Evolutionary conservation across 37 sponge, comb jelly and placozoan genomes (phyloP), one percentile per base, ranked within the genome.

Genomic region (Chondrilla cf. caribensis): DNA sequence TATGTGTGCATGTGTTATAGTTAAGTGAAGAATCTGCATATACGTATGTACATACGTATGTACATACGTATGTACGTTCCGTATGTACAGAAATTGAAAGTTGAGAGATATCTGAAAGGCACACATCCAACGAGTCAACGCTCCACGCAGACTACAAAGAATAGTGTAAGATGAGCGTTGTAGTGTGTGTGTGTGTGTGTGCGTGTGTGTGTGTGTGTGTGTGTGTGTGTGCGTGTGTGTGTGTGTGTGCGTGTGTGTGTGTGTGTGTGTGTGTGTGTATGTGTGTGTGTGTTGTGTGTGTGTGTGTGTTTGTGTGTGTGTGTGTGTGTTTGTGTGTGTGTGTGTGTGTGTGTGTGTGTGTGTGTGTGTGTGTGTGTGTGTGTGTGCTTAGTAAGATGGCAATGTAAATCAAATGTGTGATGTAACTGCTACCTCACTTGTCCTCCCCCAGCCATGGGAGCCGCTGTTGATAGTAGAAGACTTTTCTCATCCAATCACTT

Each of bases 391-490:
- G 67, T 65, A 26, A 65, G 8, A 25, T 18, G 9, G 26, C 28
- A 9, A 25, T 26, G 19, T n/a, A n/a, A n/a, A n/a, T n/a, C n/a
- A n/a, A n/a, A 47, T 47, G 51, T 14, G 9, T 47, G 6, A 14
- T 14, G 51, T 47, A 6, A 14, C 51, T 47, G 6, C 51, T 47
- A 14, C 11, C 11, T 11, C 51, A 14, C 51, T 11, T 47, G 6
- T 6, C 51, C 51, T 47, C 51, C 51, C 24, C 31, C 71, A 93
- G 94, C 94, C 94, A 25, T 93, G 90, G 90, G 88, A 87, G 60
- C 79, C 86, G 0, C 79, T 37, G 26, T 82, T 64, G 54, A 40
- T 89, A 15, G 70, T 43, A 2, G 83, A 87, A 44, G 77, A 81
- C 32, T 90, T 93, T 36, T 79, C 90, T 0, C 88, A 87, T 67